Base-by-base conservation (phyloP, 2,888 invertebrate species). In the Calameuta pallipes region DNA sequence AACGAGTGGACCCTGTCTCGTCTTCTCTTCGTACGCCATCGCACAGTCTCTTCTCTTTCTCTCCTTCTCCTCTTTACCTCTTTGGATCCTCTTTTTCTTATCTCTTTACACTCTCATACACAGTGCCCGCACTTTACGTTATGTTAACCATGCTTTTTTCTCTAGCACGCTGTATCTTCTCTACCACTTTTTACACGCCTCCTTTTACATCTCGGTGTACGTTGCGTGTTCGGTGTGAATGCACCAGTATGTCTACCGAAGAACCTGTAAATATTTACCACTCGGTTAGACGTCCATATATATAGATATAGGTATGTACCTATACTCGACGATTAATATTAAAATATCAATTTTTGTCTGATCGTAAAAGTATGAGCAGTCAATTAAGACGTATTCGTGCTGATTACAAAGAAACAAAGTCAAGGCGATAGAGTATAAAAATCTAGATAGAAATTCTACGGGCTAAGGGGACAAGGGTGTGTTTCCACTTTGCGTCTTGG, bases 21-120 rank as follows among this genome's bases (percentile, higher is more conserved):
- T 56, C 75, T 77, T 31, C 75, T 77, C 77, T 75, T 78, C 74
- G 71, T 77, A 75, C 41, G 35, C 74, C 69, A 15, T 76, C 74
- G 73, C 73, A 31, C 74, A 71, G 76, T 70, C 68, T 77, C 74
- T 41, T 70, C 76, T 76, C 76, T 79, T 74, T 73, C 70, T 76
- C 71, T 23, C 76, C 74, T 74, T 76, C 37, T 73, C 75, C 79
- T 76, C 75, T 76, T 69, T 75, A 76, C 75, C 71, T 71, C 74
- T 34, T 31, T n/a, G 75, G 75, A 77, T 76, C 34, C 76, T 68
- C 76, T 79, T 74, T 76, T 71, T 77, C 79, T 75, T 56, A 70
- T 71, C 76, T 76, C 75, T 76, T 79, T 76, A 74, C 76, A 78
- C 75, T 70, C 35, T 73, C 75, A 73, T 56, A 56, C 41, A 56